Base-by-base conservation (phyloP, 2,888 invertebrate genomes). In the Pseudococcus viburni region DNA sequence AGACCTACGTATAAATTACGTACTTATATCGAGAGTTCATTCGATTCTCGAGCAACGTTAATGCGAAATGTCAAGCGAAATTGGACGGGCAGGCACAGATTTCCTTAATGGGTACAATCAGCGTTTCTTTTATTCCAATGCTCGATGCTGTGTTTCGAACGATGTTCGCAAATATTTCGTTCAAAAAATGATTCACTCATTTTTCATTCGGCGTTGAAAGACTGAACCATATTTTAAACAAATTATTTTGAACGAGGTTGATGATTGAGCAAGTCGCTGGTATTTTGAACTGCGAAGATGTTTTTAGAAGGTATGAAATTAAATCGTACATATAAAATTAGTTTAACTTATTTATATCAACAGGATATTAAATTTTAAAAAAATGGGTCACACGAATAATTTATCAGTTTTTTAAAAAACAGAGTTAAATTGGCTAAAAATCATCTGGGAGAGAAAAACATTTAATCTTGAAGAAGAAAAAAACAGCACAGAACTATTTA, bases 101-200 rank as follows among this genome's bases (percentile, higher is more conserved):
- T 51, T 51, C 4, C 48, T 51, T 51, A 12, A 51, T 51, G 15
- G 48, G 15, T 51, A 12, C 11, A 51, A 51, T 51, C 48, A 51
- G 48, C 48, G 48, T 51, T 51, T 51, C 15, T 15, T 51, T 51
- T 51, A 6, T 51, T 51, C 15, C 12, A 15, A 51, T 51, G 15
- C 11, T 51, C 11, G 3, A 51, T 6, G 6, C 6, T 0, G 42
- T 3, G 8, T 3, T 6, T 42, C 42, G 55, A 15, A 55, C 8
- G n/a, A n/a, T 55, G 55, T 64, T 64, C 64, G 19, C 0, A 64
- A 64, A 64, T 4, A 9, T 19, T 64, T 64, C 19, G 64, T 22
- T 22, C 64, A 64, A 64, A 64, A 64, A 64, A 22, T 19, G 64
- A 64, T 64, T 64, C 64, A 64, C 64, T 64, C 48, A 51, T 51